Conservation (phyloP, 2,888 invertebrate species). For the Dione vanillae region DNA sequence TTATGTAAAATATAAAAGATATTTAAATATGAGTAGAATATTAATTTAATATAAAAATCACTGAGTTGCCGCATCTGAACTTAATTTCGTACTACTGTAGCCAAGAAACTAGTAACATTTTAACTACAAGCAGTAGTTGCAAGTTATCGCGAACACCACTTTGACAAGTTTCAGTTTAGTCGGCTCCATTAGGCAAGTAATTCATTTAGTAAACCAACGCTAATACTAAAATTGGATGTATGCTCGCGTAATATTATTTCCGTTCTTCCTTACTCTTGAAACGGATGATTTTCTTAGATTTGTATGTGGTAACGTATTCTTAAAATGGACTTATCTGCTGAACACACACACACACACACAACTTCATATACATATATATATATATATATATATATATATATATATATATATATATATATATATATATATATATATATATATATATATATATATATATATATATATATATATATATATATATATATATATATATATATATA, state of each 20-base stretch:
- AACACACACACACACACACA: too few species aligned
- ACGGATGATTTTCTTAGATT: not conserved
- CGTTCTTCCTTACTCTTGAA: not conserved
- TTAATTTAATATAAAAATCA: not conserved
- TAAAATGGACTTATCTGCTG: too few species aligned
- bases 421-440: too few species aligned
- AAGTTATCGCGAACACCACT: slow-evolving; percentile 37
- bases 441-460: too few species aligned
- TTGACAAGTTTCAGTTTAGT: slow-evolving; percentile 36
- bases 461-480: too few species aligned
- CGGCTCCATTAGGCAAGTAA: slow-evolving; percentile 24
- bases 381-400: too few species aligned
- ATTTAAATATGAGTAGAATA: too few species aligned
- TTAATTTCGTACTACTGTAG: not conserved
- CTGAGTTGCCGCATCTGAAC: not conserved
- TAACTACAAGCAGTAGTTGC: slow-evolving; percentile 30
- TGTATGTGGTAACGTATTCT: too few species aligned
- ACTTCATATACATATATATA: too few species aligned
- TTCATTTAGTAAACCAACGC: not conserved
- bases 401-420: too few species aligned
- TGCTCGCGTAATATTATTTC: not conserved
- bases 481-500: too few species aligned
- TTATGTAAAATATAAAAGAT: too few species aligned
- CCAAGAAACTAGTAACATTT: slow-evolving; percentile 26
- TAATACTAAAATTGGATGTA: not conserved